Conservation (phyloP, 1,140 invertebrate species). For the Mactra quadrangularis region DNA sequence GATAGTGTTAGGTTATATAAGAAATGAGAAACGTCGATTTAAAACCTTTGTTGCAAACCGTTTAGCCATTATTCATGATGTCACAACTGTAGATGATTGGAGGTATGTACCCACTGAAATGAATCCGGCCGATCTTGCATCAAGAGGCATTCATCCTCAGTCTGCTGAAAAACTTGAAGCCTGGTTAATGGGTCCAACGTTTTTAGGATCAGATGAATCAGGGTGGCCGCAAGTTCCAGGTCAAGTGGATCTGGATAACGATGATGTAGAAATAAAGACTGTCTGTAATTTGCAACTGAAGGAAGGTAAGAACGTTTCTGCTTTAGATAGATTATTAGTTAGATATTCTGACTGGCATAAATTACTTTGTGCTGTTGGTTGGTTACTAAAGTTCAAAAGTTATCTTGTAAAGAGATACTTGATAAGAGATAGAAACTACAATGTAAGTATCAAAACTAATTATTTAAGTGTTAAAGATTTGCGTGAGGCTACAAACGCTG, state of each 20-base stretch:
- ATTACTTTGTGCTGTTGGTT: conserved; percentile 33
- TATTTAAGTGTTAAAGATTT: conserved; percentile 22
- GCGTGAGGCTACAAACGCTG: conserved; percentile 22
- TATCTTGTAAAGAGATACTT: not conserved
- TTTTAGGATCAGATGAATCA: conserved; percentile 22
- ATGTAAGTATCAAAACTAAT: not conserved
- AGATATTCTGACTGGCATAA: conserved; percentile 34
- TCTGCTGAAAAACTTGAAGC: not conserved
- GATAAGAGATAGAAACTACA: not conserved
- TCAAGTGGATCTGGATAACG: not conserved
- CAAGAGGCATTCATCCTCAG: conserved; percentile 32
- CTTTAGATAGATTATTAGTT: conserved; percentile 11
- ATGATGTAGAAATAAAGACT: conserved; percentile 26
- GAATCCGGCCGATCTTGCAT: no score
- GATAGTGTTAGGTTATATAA: conserved; percentile 54
- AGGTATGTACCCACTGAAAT: conserved; percentile 64
- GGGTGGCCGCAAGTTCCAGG: conserved; percentile 24
- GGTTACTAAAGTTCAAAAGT: conserved; percentile 14
- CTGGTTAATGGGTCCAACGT: conserved; percentile 62
- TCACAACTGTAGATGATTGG: conserved; percentile 65
- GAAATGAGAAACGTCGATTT: conserved; percentile 36
- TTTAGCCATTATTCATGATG: conserved; percentile 79
- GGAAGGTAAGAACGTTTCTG: not conserved
- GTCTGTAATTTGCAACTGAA: not conserved
- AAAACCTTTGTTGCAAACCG: conserved; percentile 83